A percentile compares a stretch with the other conserved stretches of the same genome.
These are phyloP conservation scores for Sigmodon hispidus DNA, from an alignment of 2,113 vertebrate species.

Conservation along the genomic window DNA sequence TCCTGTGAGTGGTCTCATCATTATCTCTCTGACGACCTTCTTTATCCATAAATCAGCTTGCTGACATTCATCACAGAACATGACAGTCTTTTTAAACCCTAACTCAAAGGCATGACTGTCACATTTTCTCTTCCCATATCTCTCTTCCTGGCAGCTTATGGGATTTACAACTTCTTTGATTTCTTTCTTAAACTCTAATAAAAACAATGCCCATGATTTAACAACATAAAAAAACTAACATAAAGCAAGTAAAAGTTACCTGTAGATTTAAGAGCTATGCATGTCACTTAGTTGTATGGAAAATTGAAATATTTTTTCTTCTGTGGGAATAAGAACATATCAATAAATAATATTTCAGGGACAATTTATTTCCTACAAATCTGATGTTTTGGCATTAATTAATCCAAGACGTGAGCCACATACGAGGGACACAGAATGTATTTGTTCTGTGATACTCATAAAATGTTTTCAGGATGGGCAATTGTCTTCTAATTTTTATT, in stretches of 20 bases:
- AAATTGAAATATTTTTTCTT: background rate
- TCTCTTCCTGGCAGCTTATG: background rate
- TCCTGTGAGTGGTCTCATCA: background rate
- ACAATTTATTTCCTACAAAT: background rate
- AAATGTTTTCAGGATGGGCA: background rate
- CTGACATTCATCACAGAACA: fast-evolving
- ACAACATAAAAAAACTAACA: background rate
- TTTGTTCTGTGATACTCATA: fast-evolving
- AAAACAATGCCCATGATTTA: background rate
- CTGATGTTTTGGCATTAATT: background rate
- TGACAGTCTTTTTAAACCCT: background rate
- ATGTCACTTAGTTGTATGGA: background rate
- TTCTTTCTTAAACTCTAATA: background rate
- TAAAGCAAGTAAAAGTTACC: background rate
- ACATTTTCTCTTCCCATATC: background rate
- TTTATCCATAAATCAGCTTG: background rate
- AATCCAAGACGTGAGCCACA: background rate
- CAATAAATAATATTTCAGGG: background rate
- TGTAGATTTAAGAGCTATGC: background rate
- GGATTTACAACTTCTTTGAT: background rate
- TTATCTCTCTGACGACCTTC: background rate
- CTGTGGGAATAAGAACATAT: background rate
- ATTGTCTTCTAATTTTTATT: background rate
- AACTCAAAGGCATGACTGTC: background rate
- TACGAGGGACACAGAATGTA: fast-evolving